Conservation (phyloP, 2,797 vertebrate species). For the Chelmon rostratus region DNA sequence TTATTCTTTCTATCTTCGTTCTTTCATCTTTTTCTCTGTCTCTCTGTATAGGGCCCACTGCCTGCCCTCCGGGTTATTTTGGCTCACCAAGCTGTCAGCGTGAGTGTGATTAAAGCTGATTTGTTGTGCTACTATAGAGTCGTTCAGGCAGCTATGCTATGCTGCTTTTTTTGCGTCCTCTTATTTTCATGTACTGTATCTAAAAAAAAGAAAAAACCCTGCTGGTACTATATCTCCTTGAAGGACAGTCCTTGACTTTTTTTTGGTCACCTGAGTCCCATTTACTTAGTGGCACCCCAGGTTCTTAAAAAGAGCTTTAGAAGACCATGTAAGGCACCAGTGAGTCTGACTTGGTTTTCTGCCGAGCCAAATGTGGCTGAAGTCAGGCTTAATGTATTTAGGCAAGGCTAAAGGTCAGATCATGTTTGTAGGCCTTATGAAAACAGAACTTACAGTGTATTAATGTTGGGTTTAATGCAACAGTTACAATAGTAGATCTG, state of each 20-base stretch:
- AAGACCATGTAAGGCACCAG: conserved; percentile 32
- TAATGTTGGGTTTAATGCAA: conserved; percentile 17
- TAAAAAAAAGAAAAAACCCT: neutral
- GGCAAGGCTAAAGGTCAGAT: conserved; percentile 16
- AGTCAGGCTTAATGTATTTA: conserved; percentile 10
- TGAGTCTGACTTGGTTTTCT: conserved; percentile 36
- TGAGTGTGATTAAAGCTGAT: conserved; percentile 77
- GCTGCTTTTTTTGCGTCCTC: conserved; percentile 26
- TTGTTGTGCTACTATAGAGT: conserved; percentile 11
- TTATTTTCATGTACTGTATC: conserved; percentile 29
- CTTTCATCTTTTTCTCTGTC: neutral
- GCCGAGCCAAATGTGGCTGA: conserved; percentile 35
- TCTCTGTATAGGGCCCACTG: conserved; percentile 60
- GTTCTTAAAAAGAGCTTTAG: conserved; percentile 23
- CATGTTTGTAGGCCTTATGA: conserved; percentile 25
- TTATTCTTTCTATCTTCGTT: neutral
- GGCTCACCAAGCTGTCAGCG: conserved; percentile 82
- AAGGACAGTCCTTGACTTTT: conserved; percentile 12
- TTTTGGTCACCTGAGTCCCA: conserved; percentile 10
- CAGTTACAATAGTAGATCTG: conserved; percentile 21
- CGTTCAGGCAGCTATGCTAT: conserved; percentile 30
- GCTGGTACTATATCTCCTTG: neutral
- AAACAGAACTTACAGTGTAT: conserved; percentile 26
- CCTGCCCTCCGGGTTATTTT: conserved; percentile 84
- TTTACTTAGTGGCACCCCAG: conserved; percentile 17